Evolutionary conservation across 2,888 invertebrate genomes (phyloP).

Genomic region (Cryptocephalus moraei): DNA sequence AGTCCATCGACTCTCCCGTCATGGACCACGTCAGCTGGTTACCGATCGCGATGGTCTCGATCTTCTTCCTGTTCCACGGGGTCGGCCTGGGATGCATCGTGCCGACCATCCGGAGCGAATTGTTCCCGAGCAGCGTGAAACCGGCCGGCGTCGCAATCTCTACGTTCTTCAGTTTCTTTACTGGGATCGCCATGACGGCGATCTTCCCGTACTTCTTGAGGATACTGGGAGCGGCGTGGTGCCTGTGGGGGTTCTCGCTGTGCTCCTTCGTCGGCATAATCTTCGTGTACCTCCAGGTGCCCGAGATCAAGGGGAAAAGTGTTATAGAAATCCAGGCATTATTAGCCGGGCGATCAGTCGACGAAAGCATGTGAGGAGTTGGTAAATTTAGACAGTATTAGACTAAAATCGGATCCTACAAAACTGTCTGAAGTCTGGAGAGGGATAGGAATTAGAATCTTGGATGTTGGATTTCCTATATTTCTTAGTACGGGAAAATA

Average conservation of each 20-base stretch:
- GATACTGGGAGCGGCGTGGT: conserved; percentile 13
- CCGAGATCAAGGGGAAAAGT: conserved; percentile 22
- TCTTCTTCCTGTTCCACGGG: background rate
- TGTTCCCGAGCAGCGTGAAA: background rate
- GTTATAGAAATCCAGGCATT: conserved; percentile 15
- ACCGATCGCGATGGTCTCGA: conserved; percentile 41
- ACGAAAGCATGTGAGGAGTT: too few relatives aligned
- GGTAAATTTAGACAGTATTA: too few relatives aligned
- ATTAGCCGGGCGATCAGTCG: background rate
- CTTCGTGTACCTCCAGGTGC: conserved; percentile 16
- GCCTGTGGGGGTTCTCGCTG: conserved; percentile 18
- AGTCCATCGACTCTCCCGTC: background rate
- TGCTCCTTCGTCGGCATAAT: conserved; percentile 12
- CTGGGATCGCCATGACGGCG: background rate
- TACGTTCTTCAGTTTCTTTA: background rate
- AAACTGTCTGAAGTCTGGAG: too few relatives aligned
- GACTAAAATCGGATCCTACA: too few relatives aligned
- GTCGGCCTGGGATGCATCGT: background rate
- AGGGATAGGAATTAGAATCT: too few relatives aligned
- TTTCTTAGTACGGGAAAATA: too few relatives aligned
- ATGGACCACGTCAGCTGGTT: conserved; percentile 46
- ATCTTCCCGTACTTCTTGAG: background rate
- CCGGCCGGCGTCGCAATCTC: background rate
- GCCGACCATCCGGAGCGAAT: background rate
- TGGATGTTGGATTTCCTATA: too few relatives aligned